Base-by-base conservation (phyloP, 2,888 invertebrate genomes). In the Serrognathus titanus region DNA sequence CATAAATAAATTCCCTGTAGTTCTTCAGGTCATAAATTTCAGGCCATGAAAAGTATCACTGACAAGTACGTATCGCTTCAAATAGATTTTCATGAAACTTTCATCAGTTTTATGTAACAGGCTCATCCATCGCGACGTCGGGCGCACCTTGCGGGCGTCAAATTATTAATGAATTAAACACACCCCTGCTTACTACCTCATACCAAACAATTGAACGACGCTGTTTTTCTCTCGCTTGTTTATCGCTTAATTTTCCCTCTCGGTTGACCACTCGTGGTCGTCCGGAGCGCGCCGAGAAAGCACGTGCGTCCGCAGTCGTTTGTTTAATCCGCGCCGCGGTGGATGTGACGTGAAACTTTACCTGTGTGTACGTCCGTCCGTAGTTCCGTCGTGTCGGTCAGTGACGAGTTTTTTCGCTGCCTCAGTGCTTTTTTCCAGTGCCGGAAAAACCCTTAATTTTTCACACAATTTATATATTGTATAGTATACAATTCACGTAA, bases 271-370 rank as follows among this genome's bases (percentile, higher is more conserved):
- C 35, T 54, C 58, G 59, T 55, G 53, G 59, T 53, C 59, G 55
- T 60, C 61, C 66, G 68, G 63, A 58, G 57, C 58, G 54, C 51
- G 61, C 65, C 55, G 63, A 66, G 65, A 67, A 64, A 71, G 66
- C 73, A 72, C 72, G 71, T 73, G 72, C 63, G 66, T 66, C 63
- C 63, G 63, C 71, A 73, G 72, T 74, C 72, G 67, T 63, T 66
- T 66, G 69, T 71, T 71, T 68, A 66, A 69, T 70, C 71, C 69
- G 69, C 68, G 68, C 63, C 62, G 61, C 63, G 64, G 59, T 68
- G 57, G 58, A 57, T 55, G 62, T 54, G 55, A 31, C 24, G 24
- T 31, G 24, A 31, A 60, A 62, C 55, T 43, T 55, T 58, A 60
- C 54, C 60, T 62, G 62, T 55, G 47, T 37, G 11, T 40, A 13